A percentile compares a stretch with the other conserved stretches of the same genome.
Evolutionary conservation across 1,140 invertebrate genomes (phyloP).

Genomic region (Grapholita molesta): DNA sequence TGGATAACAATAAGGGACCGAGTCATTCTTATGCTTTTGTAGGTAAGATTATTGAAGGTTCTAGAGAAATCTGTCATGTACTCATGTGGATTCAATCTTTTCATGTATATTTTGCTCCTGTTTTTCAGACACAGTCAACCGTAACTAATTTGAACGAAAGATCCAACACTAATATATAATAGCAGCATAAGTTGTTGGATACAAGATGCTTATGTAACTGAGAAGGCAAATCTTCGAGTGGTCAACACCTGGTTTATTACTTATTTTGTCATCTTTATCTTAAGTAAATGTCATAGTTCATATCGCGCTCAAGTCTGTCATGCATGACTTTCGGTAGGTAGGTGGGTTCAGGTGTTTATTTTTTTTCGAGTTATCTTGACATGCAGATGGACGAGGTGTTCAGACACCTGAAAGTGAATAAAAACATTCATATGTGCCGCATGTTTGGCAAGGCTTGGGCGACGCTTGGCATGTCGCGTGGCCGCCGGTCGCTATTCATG

Average conservation of each 20-base stretch:
- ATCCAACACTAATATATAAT: too few relatives aligned
- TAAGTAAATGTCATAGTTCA: too few relatives aligned
- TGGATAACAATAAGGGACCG: constrained; percentile 37
- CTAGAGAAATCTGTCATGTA: not conserved
- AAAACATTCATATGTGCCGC: constrained; percentile 11
- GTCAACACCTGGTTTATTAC: too few relatives aligned
- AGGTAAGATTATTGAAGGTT: not conserved
- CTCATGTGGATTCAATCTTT: not conserved
- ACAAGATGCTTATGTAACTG: too few relatives aligned
- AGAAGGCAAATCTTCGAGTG: too few relatives aligned
- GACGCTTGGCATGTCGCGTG: constrained; percentile 46
- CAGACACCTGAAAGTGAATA: not conserved
- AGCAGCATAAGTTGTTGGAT: too few relatives aligned
- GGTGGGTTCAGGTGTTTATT: not conserved
- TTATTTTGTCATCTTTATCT: too few relatives aligned
- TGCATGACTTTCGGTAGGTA: not conserved
- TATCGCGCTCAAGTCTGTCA: not conserved
- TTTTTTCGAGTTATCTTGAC: not conserved
- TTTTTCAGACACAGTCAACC: not conserved
- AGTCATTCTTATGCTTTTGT: not conserved
- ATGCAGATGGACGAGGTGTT: not conserved
- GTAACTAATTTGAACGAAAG: constrained; percentile 22
- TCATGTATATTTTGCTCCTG: not conserved
- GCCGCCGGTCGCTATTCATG: constrained; percentile 37
- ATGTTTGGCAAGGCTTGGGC: constrained; percentile 42